These are phyloP conservation scores for Drosophila yooni DNA, from an alignment of 2,888 invertebrate genomes.

Conservation along the genomic window DNA sequence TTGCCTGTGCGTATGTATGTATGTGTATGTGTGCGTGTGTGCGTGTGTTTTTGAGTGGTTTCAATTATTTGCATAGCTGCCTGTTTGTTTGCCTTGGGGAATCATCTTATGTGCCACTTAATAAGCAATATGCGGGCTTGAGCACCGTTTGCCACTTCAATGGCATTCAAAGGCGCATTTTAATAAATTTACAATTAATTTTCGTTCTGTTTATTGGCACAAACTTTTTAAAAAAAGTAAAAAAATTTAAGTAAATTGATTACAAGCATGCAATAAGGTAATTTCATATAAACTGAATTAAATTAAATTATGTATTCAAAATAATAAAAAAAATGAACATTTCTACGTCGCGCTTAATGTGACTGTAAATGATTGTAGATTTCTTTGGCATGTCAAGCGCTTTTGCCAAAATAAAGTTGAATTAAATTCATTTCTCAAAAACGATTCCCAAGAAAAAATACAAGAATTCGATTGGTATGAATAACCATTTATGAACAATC, in stretches of 20 bases:
- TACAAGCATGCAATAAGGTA: neutral
- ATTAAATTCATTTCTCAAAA: neutral
- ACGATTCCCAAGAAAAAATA: neutral
- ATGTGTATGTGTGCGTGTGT: neutral
- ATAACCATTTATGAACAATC: constrained; percentile 59
- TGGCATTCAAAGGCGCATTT: constrained; percentile 56
- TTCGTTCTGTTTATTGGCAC: constrained; percentile 24
- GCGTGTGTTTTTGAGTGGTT: constrained; percentile 50
- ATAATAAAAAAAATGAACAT: neutral
- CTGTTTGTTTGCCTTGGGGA: constrained; percentile 31
- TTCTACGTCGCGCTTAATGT: neutral
- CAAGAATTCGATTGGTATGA: neutral
- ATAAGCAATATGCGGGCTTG: constrained; percentile 70
- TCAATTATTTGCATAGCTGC: constrained; percentile 76
- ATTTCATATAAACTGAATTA: neutral
- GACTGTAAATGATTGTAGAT: neutral
- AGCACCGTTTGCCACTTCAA: constrained; percentile 41
- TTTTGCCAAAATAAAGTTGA: neutral
- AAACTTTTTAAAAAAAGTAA: constrained; percentile 7
- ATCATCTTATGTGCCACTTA: constrained; percentile 71
- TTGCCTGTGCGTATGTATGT: neutral
- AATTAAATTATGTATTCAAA: neutral
- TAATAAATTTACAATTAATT: constrained; percentile 74
- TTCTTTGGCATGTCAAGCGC: neutral
- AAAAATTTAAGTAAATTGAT: neutral